These are phyloP conservation scores for Gasterosteus nipponicus DNA, from an alignment of 2,113 vertebrate genomes.

Conservation along the genomic window DNA sequence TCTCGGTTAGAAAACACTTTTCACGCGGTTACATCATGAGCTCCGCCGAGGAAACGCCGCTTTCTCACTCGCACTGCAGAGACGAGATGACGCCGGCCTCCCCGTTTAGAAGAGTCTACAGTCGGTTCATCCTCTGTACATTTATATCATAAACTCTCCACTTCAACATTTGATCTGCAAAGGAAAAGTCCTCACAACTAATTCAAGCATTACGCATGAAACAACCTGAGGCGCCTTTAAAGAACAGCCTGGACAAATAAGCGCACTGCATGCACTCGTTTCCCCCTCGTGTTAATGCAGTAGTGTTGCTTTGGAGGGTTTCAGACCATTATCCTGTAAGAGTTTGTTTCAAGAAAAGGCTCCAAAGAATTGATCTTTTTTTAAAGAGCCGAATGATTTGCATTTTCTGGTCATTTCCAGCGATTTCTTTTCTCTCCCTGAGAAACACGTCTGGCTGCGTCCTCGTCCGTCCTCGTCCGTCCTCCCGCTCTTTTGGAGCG, in stretches of 20 bases:
- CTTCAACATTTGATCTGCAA: too few species aligned
- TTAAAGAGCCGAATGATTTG: neutral
- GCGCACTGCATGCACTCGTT: neutral
- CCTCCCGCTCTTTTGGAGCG: neutral
- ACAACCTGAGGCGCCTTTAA: too few species aligned
- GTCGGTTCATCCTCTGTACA: neutral
- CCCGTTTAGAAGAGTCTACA: neutral
- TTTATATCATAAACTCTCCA: too few species aligned
- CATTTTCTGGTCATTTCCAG: neutral
- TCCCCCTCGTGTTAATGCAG: neutral
- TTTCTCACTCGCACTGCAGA: constrained; percentile 9
- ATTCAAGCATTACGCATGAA: too few species aligned
- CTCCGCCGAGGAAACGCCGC: constrained; percentile 13
- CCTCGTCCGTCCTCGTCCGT: neutral
- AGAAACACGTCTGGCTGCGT: neutral
- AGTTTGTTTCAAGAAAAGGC: neutral
- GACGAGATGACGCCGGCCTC: neutral
- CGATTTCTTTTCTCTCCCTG: neutral
- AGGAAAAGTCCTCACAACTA: too few species aligned
- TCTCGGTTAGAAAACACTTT: constrained; percentile 40
- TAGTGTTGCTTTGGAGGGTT: neutral
- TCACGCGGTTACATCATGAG: constrained; percentile 65
- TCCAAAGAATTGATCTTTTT: neutral
- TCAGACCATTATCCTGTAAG: neutral
- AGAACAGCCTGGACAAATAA: too few species aligned